phyloP scores from a whole-genome alignment of 2,797 vertebrate genomes.

The Carcharodon carcharias region DNA sequence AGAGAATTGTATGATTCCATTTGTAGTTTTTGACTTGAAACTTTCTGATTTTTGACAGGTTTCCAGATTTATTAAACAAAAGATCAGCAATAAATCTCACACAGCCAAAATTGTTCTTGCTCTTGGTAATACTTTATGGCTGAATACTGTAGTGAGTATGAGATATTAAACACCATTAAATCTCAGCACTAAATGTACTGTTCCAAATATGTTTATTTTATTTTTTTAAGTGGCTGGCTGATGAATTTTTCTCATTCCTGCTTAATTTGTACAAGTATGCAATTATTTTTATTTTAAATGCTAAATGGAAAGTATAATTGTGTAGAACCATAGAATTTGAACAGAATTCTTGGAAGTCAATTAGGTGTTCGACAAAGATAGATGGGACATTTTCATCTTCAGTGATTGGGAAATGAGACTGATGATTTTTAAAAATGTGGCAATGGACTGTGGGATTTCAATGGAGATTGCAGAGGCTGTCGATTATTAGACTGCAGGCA shows the following conservation, averaged over 20 bases:
- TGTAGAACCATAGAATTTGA: neutral
- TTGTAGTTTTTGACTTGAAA: neutral
- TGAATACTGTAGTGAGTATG: slow-evolving; percentile 78
- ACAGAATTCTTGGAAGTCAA: neutral
- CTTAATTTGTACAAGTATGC: neutral
- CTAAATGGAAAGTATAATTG: neutral
- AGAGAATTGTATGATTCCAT: neutral
- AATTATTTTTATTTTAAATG: neutral
- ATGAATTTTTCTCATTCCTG: neutral
- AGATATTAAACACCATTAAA: neutral
- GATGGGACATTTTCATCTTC: neutral
- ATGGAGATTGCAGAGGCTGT: neutral
- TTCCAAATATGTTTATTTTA: neutral
- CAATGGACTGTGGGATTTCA: neutral
- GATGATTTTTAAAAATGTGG: neutral
- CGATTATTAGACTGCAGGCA: neutral
- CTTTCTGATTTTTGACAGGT: slow-evolving; percentile 59
- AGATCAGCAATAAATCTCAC: slow-evolving; percentile 72
- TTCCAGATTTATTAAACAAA: slow-evolving; percentile 65
- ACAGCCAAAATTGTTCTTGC: slow-evolving; percentile 68
- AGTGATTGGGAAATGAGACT: neutral
- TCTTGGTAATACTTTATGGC: slow-evolving; percentile 74
- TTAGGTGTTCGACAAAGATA: neutral
- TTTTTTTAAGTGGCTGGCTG: neutral
- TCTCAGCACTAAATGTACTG: neutral